Percentiles rank a stretch among this genome's conserved stretches.
These are phyloP conservation scores for Hedychridium roseum DNA, from an alignment of 2,888 invertebrate species.

Conservation along the genomic window DNA sequence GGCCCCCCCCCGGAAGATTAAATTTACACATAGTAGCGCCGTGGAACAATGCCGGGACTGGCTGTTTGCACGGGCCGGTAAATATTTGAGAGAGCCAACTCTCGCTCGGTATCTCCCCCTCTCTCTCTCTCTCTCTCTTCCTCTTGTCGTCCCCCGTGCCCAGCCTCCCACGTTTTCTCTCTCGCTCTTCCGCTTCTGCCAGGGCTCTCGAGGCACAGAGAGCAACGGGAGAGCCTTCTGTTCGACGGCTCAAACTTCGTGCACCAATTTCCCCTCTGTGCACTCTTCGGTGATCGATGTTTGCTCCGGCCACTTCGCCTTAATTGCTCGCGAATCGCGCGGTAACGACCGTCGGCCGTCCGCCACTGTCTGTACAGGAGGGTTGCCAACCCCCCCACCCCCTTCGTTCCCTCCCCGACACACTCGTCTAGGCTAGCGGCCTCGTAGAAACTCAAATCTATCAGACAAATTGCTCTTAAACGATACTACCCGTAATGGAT, in stretches of 20 bases:
- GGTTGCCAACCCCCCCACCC: background rate
- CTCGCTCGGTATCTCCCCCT: conserved; percentile 4
- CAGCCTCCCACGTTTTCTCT: background rate
- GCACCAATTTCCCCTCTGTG: conserved; percentile 33
- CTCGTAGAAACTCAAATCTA: too few species aligned
- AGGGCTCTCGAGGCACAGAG: background rate
- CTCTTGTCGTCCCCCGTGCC: background rate
- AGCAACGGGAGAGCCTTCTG: conserved; percentile 25
- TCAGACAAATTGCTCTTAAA: too few species aligned
- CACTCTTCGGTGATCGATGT: conserved; percentile 56
- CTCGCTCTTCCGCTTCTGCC: background rate
- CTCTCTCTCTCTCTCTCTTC: conserved; percentile 8
- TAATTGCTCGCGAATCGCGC: conserved; percentile 59
- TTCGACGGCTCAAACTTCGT: conserved; percentile 24
- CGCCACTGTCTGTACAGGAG: too few species aligned
- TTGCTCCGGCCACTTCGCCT: conserved; percentile 58
- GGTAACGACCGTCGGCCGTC: conserved; percentile 44
- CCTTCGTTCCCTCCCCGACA: background rate
- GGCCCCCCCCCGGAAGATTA: conserved; percentile 51
- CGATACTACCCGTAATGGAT: too few species aligned
- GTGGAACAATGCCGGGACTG: conserved; percentile 51
- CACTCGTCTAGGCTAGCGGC: too few species aligned
- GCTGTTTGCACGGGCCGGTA: conserved; percentile 56
- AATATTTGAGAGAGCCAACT: conserved; percentile 58
- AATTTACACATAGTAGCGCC: conserved; percentile 63